Percentiles rank a stretch among this genome's conserved stretches.
Conservation (phyloP, 2,797 vertebrate species). For the Etheostoma perlongum region DNA sequence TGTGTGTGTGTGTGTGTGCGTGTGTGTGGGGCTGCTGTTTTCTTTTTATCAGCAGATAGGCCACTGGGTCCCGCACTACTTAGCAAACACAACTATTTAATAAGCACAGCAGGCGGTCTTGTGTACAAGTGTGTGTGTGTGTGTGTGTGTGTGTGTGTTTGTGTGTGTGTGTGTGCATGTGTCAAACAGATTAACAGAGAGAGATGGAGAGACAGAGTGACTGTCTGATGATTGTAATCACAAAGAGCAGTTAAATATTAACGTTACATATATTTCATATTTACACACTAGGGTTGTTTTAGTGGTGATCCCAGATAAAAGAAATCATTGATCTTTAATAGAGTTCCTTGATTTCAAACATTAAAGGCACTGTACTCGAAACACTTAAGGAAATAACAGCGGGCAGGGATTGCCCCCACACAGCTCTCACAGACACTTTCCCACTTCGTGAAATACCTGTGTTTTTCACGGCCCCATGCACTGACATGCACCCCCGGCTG, state of each 20-base stretch:
- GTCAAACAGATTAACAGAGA: not conserved
- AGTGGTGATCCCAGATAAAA: not conserved
- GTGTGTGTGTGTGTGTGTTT: not conserved
- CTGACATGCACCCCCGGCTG: no score
- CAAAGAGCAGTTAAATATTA: not conserved
- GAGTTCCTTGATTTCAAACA: not conserved
- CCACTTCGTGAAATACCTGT: no score
- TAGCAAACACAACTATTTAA: constrained; percentile 69
- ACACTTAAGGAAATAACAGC: no score
- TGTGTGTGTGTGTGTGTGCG: not conserved
- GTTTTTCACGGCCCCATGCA: no score
- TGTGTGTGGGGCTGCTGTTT: constrained; percentile 5
- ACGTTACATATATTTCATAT: not conserved
- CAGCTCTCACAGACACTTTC: no score
- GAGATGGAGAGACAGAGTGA: not conserved
- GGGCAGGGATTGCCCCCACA: no score
- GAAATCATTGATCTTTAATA: not conserved
- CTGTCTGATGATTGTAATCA: not conserved
- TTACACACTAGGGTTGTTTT: not conserved
- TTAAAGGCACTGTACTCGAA: not conserved
- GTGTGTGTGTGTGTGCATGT: not conserved
- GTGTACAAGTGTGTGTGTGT: not conserved
- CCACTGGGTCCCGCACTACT: constrained; percentile 53
- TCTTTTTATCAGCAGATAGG: constrained; percentile 58
- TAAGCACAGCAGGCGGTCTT: constrained; percentile 64